Evolutionary conservation across 2,113 vertebrate genomes (phyloP).

Genomic region (Sceloporus undulatus): DNA sequence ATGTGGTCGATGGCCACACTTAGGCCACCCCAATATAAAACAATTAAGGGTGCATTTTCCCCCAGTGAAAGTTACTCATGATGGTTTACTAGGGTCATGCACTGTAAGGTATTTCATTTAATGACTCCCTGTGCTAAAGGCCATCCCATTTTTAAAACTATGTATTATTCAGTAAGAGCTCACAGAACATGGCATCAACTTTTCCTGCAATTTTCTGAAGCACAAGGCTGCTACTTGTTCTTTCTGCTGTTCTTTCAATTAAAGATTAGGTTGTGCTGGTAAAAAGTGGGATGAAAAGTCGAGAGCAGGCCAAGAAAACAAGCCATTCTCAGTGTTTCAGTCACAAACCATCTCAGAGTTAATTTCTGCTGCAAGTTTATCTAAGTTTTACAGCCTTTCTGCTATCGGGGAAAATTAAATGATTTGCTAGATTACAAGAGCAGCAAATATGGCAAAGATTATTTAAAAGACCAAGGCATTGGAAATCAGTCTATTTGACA

Average conservation of each 20-base stretch:
- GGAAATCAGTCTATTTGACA: conserved; percentile 74
- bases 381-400: conserved; percentile 76
- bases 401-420: conserved; percentile 72
- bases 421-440: conserved; percentile 71
- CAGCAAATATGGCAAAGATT: conserved; percentile 74
- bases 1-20: no score
- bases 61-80: not conserved
- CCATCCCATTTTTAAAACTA: not conserved
- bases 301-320: conserved; percentile 40
- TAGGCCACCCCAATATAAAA: no score
- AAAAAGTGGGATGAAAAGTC: not conserved
- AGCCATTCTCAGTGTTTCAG: conserved; percentile 58
- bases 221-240: not conserved
- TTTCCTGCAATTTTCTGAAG: not conserved
- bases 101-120: not conserved
- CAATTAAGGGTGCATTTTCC: not conserved
- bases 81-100: not conserved
- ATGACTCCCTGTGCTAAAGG: not conserved
- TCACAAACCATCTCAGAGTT: conserved; percentile 50
- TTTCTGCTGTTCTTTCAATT: conserved; percentile 62
- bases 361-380: conserved; percentile 72
- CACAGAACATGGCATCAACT: not conserved
- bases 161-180: not conserved
- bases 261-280: conserved; percentile 53
- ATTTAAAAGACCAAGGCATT: conserved; percentile 72